These are phyloP conservation scores for Cheilinus undulatus DNA, from an alignment of 2,113 vertebrate species.

Conservation along the genomic window DNA sequence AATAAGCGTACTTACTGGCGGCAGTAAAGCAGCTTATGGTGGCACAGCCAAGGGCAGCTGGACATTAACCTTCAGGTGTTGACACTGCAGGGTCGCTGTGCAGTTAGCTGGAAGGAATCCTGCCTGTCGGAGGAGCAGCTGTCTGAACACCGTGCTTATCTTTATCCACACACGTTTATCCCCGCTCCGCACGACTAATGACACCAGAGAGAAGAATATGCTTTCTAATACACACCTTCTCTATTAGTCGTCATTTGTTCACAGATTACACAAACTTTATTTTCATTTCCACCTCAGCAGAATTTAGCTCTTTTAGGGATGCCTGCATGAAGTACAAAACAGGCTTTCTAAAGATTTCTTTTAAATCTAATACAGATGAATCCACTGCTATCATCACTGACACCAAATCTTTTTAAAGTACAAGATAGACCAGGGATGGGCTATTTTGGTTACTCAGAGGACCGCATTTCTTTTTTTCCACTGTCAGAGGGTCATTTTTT, in stretches of 20 bases:
- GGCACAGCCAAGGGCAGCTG: slow-evolving; percentile 8
- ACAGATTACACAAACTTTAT: neutral
- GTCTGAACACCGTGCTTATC: slow-evolving; percentile 8
- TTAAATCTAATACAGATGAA: no score
- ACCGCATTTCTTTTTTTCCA: no score
- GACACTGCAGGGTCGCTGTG: slow-evolving; percentile 1
- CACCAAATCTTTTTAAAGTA: no score
- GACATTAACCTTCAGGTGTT: slow-evolving; percentile 41
- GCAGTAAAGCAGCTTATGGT: slow-evolving; percentile 42
- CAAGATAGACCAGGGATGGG: no score
- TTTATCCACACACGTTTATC: neutral
- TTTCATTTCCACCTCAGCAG: neutral
- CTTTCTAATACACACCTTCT: neutral
- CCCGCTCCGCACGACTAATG: neutral
- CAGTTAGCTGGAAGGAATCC: neutral
- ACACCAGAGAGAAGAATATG: neutral
- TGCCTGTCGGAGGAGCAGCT: slow-evolving; percentile 6
- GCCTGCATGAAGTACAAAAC: neutral
- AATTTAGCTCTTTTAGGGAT: neutral
- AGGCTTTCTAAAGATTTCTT: no score
- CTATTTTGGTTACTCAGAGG: no score
- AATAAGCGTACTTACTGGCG: neutral
- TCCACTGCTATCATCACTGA: no score
- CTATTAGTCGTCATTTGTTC: neutral
- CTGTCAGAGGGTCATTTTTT: no score